These are phyloP conservation scores for Bujurquina vittata DNA, from an alignment of 2,113 vertebrate genomes.

Conservation along the genomic window DNA sequence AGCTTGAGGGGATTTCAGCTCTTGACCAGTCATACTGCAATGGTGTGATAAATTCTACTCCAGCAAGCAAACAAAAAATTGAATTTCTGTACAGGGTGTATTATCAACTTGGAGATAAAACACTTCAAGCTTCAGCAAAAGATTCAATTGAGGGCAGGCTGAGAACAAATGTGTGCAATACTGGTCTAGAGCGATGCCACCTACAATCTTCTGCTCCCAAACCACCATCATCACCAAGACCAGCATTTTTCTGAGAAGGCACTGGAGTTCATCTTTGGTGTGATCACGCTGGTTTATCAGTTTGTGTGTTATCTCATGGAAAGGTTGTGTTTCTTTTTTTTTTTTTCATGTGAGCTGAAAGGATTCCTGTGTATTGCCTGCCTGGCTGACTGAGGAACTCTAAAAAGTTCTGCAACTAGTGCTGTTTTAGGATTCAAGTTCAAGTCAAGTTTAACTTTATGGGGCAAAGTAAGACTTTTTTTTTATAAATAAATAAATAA, in stretches of 20 bases:
- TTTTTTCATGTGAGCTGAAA: neutral
- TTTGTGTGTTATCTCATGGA: neutral
- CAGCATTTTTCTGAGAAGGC: neutral
- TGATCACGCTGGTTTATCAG: neutral
- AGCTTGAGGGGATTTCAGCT: conserved; percentile 10
- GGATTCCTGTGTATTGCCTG: neutral
- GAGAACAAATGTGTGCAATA: conserved; percentile 40
- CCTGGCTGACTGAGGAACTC: neutral
- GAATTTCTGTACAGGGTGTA: conserved; percentile 28
- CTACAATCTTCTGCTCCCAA: conserved; percentile 1
- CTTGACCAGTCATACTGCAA: neutral
- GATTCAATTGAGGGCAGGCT: conserved; percentile 37
- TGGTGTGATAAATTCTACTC: conserved; percentile 16
- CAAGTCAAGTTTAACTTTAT: neutral
- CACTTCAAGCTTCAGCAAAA: conserved; percentile 19
- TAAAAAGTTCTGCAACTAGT: neutral
- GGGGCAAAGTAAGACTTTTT: too few relatives aligned
- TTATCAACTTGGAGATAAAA: conserved; percentile 53
- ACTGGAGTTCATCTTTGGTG: neutral
- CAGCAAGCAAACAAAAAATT: conserved; percentile 16
- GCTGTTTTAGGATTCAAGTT: neutral
- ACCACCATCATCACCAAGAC: neutral
- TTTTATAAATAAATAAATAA: too few relatives aligned
- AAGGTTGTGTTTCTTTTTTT: neutral
- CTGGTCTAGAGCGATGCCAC: conserved; percentile 4